Evolutionary conservation across 2,888 invertebrate genomes (phyloP), one percentile per base, ranked within the genome.

Genomic region (Phytoseiulus persimilis): DNA sequence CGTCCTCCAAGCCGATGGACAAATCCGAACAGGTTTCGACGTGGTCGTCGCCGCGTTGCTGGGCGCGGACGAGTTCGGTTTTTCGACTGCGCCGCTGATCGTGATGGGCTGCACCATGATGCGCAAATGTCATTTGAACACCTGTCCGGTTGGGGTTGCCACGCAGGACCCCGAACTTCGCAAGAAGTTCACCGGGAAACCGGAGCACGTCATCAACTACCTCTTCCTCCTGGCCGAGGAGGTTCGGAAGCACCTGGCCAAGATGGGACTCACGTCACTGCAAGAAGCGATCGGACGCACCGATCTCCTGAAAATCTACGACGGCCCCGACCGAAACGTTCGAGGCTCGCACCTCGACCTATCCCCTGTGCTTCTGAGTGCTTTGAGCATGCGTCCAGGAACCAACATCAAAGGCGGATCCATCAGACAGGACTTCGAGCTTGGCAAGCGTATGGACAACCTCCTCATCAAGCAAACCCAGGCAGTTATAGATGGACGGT

Each of bases 31-130:
- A 90, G 94, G 94, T 93, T 97, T 97, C 92, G 99, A 99, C 94
- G 97, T 99, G 39, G 95, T 98, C 91, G 96, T 99, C 33, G 99
- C 98, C 0, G 98, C 98, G 0, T 93, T 98, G 83, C 94, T 99
- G 83, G 99, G 99, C 33, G 99, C 99, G 14, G 99, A 99, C 93
- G 99, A 99, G 93, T 97, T 98, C 93, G 99, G 98, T 32, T 97
- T 99, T 94, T 98, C 98, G 92, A 99, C 99, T 0, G 99, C 98
- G 1, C 99, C 99, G 0, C 94, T 99, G 90, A 98, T 99, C 92
- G 98, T 96, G 0, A 95, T 99, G 93, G 99, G 99, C 3, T 99
- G 99, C 92, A 99, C 98, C 0, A 99, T 99, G 99, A 99, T 99
- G 99, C 95, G 99, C 90, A 99, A 99, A 93, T 99, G 99, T 92